Evolutionary conservation across 2,888 invertebrate genomes (phyloP).

Genomic region (Ditula angustiorana): DNA sequence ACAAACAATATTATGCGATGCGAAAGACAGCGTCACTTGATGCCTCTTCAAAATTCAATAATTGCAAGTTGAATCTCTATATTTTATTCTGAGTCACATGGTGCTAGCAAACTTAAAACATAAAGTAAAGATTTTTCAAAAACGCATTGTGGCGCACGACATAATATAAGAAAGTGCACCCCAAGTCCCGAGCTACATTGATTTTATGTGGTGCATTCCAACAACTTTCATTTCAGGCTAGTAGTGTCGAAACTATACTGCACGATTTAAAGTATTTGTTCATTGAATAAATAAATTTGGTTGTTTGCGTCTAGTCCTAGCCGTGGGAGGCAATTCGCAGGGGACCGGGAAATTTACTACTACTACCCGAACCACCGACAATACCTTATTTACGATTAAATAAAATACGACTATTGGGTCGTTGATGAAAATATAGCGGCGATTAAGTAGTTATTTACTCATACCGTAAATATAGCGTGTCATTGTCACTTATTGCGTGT

Average conservation of each 20-base stretch:
- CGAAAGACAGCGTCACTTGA: too few relatives aligned
- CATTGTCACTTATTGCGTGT: neutral
- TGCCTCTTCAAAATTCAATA: too few relatives aligned
- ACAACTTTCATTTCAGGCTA: neutral
- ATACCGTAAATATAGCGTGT: neutral
- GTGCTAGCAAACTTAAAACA: too few relatives aligned
- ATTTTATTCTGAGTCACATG: too few relatives aligned
- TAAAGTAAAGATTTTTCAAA: too few relatives aligned
- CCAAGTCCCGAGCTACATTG: too few relatives aligned
- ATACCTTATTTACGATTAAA: conserved; percentile 73
- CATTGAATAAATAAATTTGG: conserved; percentile 36
- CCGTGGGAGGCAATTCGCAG: conserved; percentile 62
- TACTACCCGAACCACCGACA: conserved; percentile 52
- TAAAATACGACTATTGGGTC: conserved; percentile 71
- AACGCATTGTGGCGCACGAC: too few relatives aligned
- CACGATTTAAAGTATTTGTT: conserved; percentile 24
- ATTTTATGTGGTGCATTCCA: neutral
- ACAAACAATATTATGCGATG: too few relatives aligned
- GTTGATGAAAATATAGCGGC: conserved; percentile 55
- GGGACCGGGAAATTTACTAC: conserved; percentile 67
- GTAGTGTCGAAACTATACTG: neutral
- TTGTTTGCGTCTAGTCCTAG: conserved; percentile 55
- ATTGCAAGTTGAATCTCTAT: too few relatives aligned
- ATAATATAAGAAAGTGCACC: too few relatives aligned
- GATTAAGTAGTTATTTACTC: neutral